These are phyloP conservation scores for Caenorhabditis sp. DNA, from an alignment of 2,888 invertebrate species.

Conservation along the genomic window DNA sequence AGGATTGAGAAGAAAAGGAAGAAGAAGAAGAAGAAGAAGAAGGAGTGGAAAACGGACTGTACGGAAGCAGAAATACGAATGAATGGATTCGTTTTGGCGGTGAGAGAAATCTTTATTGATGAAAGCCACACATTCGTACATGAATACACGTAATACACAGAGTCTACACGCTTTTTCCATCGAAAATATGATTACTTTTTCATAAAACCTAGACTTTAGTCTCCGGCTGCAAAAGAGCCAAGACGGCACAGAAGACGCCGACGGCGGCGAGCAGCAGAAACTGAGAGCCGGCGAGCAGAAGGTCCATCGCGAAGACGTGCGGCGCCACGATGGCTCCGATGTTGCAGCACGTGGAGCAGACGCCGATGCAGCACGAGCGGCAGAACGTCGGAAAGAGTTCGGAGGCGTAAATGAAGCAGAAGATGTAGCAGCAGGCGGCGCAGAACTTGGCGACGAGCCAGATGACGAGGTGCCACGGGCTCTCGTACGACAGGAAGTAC, in stretches of 20 bases:
- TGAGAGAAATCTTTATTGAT: too few relatives aligned
- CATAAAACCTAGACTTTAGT: slow-evolving; percentile 24
- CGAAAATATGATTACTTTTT: too few relatives aligned
- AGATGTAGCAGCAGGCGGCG: slow-evolving; percentile 55
- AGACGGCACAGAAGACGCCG: slow-evolving; percentile 10
- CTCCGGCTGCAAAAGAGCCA: slow-evolving; percentile 38
- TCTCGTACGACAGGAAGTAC: slow-evolving; percentile 38
- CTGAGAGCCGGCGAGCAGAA: neutral
- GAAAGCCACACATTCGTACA: too few relatives aligned
- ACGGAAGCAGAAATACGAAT: too few relatives aligned
- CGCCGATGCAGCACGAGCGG: slow-evolving; percentile 53
- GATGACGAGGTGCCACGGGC: slow-evolving; percentile 26
- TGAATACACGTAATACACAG: too few relatives aligned
- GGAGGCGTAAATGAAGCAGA: slow-evolving; percentile 53
- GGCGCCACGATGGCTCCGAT: slow-evolving; percentile 55
- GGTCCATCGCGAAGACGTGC: slow-evolving; percentile 40
- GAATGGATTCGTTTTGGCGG: too few relatives aligned
- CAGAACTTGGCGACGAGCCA: slow-evolving; percentile 55
- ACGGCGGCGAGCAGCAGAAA: slow-evolving; percentile 28
- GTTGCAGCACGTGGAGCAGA: slow-evolving; percentile 59
- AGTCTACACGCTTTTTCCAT: neutral
- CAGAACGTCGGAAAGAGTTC: slow-evolving; percentile 55
- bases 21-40: too few relatives aligned
- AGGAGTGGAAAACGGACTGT: too few relatives aligned
- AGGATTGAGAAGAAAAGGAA: too few relatives aligned